Conservation (phyloP, 2,113 vertebrate genomes). For the Actenoides lindsayi region DNA sequence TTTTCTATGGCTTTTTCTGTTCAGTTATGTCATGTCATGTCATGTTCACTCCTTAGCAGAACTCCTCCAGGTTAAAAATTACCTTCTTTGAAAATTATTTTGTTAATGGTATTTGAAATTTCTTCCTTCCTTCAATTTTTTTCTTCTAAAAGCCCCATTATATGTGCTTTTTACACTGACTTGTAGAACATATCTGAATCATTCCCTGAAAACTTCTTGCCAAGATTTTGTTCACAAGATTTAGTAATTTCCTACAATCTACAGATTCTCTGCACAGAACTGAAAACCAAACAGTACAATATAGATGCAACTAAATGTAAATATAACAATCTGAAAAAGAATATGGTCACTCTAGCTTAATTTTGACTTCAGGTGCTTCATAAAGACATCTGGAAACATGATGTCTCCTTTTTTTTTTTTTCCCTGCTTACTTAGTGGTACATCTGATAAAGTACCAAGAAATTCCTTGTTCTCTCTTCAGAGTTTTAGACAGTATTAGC, state of each 20-base stretch:
- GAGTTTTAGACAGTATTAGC: not conserved
- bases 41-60: not conserved
- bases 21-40: not conserved
- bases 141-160: not conserved
- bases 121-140: not conserved
- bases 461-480: not conserved
- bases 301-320: not conserved
- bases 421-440: not conserved
- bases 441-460: not conserved
- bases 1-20: not conserved
- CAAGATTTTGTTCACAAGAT: not conserved
- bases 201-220: not conserved
- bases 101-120: not conserved
- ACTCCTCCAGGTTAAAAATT: not conserved
- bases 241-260: not conserved
- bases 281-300: not conserved
- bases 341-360: not conserved
- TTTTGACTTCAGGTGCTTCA: not conserved
- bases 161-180: not conserved
- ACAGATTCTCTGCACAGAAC: not conserved
- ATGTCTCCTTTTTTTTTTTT: not conserved
- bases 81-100: not conserved
- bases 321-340: not conserved
- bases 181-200: not conserved
- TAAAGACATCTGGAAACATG: not conserved